These are phyloP conservation scores for Pteronura brasiliensis DNA, from an alignment of 2,113 vertebrate genomes.

Conservation along the genomic window DNA sequence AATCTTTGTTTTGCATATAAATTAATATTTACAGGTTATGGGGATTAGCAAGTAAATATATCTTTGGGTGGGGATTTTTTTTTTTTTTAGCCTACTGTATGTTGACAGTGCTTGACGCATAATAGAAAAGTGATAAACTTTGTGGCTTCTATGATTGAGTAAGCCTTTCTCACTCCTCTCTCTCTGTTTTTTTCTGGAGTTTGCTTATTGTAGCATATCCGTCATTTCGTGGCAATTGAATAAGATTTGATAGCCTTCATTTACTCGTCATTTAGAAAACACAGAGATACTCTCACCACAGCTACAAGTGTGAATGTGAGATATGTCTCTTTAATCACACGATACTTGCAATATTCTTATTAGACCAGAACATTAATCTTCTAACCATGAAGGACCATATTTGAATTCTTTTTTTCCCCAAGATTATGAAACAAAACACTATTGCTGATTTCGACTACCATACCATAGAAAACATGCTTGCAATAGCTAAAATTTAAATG, in stretches of 20 bases:
- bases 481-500: slow-evolving; percentile 5
- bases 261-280: slow-evolving; percentile 81
- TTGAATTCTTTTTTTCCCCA: slow-evolving; percentile 5
- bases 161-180: neutral
- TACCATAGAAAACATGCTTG: neutral
- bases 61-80: neutral
- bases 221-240: slow-evolving; percentile 75
- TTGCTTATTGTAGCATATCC: slow-evolving; percentile 72
- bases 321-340: slow-evolving; percentile 68
- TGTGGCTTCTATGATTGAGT: neutral
- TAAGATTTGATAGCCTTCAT: slow-evolving; percentile 77
- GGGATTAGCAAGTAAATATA: neutral
- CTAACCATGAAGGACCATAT: slow-evolving; percentile 3
- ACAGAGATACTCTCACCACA: slow-evolving; percentile 71
- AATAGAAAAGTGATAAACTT: neutral
- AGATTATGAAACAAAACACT: slow-evolving; percentile 22
- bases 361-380: slow-evolving; percentile 52
- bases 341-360: slow-evolving; percentile 66
- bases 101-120: neutral
- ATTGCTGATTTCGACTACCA: neutral
- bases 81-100: neutral
- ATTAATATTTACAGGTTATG: neutral
- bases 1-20: neutral
- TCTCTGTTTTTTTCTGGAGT: slow-evolving; percentile 3
- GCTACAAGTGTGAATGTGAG: slow-evolving; percentile 68